Percentiles rank a stretch among this genome's conserved stretches.
phyloP scores from a whole-genome alignment of 2,797 vertebrate genomes.

The Falco peregrinus region DNA sequence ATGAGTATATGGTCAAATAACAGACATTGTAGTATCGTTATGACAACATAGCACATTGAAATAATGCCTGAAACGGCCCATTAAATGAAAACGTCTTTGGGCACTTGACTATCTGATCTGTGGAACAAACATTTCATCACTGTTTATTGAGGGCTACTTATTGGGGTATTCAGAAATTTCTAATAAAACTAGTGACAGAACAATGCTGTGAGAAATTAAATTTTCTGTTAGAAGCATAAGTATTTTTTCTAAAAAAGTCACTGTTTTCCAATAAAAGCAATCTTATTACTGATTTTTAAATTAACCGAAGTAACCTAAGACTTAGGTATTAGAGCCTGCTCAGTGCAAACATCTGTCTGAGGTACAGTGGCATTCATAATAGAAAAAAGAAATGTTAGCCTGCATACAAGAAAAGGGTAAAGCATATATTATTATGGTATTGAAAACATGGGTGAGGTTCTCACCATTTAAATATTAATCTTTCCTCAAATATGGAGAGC shows the following conservation, averaged over 20 bases:
- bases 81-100: conserved; percentile 2
- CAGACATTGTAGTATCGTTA: background rate
- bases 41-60: background rate
- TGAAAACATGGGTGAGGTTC: background rate
- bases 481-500: background rate
- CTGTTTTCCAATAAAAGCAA: no score
- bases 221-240: background rate
- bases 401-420: background rate
- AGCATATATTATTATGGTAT: background rate
- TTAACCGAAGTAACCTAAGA: background rate
- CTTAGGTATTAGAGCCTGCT: background rate
- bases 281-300: background rate
- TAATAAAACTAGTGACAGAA: background rate
- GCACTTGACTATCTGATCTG: background rate
- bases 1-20: conserved; percentile 5
- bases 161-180: background rate
- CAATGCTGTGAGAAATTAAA: background rate
- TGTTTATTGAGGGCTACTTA: conserved; percentile 10
- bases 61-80: background rate
- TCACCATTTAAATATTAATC: background rate
- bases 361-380: background rate
- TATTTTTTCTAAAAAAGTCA: no score
- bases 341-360: background rate
- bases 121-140: background rate
- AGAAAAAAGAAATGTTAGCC: background rate